Evolutionary conservation across 2,888 invertebrate species (phyloP), one percentile per base, ranked within the genome.

Genomic region (Epistrophe grossulariae): DNA sequence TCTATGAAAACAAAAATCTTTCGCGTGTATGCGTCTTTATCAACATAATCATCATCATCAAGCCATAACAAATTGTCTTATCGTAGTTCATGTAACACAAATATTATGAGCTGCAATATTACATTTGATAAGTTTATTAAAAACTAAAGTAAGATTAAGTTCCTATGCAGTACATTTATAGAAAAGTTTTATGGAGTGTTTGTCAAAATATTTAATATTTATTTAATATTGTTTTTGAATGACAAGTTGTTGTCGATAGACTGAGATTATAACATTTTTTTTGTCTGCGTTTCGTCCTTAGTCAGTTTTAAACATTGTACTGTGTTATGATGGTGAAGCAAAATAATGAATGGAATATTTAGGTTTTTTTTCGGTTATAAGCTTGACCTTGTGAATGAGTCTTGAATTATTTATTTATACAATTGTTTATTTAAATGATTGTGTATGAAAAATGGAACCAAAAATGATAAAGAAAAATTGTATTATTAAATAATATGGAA

Each of bases 41-140:
- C 24, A 15, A 24, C 0, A 4, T 50, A 0, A 17, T 9, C 7
- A 24, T 55, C n/a, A 24, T 11, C 52, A 9, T 5, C 52, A 28
- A 28, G 5, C 24, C 24, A 50, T 24, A 50, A 17, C 17, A 13
- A 50, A 50, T 6, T 50, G 9, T 50, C 73, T 60, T 73, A 73
- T 50, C 50, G 6, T 5, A 43, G 31, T n/a, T 48, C 19, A 6
- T 19, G n/a, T 50, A 60, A 7, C 31, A 19, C 10, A 38, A 11
- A 6, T 60, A 15, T 24, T 45, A 28, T 62, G 28, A 43, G n/a
- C 4, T 43, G n/a, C 43, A 43, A 10, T 43, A 43, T 13, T 43
- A 15, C 15, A 31, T 24, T 40, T 62, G 50, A 74, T 62, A 50
- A 40, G 17, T 19, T n/a, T 13, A 31, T n/a, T 38, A 17, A n/a